Percentiles rank a stretch among this genome's conserved stretches.
phyloP scores from a whole-genome alignment of 2,888 invertebrate species.

The Oithona nana region DNA sequence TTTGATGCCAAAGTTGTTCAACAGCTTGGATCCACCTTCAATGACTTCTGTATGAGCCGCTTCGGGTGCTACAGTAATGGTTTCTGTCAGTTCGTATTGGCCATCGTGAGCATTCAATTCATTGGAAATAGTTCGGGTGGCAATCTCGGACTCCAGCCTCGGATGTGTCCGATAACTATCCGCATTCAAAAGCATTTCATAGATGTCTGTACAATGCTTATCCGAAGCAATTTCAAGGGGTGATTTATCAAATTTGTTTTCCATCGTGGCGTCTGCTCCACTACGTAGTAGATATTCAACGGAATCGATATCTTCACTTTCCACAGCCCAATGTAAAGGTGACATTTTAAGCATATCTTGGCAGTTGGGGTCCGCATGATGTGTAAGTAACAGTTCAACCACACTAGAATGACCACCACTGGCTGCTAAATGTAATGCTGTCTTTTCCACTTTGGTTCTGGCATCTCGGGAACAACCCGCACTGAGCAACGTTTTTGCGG shows the following conservation, averaged over 20 bases:
- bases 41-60: conserved; percentile 18
- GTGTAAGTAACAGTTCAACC: conserved; percentile 44
- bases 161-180: conserved; percentile 21
- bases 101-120: conserved; percentile 9
- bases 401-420: conserved; percentile 60
- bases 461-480: conserved; percentile 75
- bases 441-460: conserved; percentile 75
- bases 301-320: conserved; percentile 49
- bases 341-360: conserved; percentile 70
- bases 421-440: conserved; percentile 72
- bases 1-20: conserved; percentile 66
- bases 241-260: conserved; percentile 53
- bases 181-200: conserved; percentile 36
- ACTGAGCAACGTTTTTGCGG: conserved; percentile 57
- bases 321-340: conserved; percentile 82
- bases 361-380: conserved; percentile 51
- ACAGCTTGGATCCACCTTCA: conserved; percentile 35
- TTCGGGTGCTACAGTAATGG: conserved; percentile 1
- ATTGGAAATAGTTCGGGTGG: conserved; percentile 28
- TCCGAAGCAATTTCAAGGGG: conserved; percentile 46
- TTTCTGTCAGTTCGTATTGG: background rate
- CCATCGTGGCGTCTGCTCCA: conserved; percentile 47
- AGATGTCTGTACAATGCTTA: conserved; percentile 41
- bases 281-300: conserved; percentile 47
- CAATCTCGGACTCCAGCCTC: conserved; percentile 18